These are phyloP conservation scores for Hypocryptadius cinnamomeus DNA, from an alignment of 2,113 vertebrate species.

Conservation along the genomic window DNA sequence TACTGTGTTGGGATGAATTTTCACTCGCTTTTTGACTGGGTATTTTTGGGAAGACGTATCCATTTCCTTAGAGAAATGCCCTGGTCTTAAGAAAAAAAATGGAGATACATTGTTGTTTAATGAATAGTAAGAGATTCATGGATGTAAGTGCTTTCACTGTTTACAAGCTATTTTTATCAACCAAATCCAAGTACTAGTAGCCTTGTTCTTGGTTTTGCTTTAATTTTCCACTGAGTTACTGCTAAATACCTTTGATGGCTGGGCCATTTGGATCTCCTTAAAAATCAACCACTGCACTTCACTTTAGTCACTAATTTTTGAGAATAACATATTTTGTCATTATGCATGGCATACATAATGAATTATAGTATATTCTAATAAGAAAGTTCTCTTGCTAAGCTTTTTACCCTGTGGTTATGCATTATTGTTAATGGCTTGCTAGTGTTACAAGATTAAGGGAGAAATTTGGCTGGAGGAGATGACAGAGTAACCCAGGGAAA, in stretches of 20 bases:
- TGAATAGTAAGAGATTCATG: neutral
- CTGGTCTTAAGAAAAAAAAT: neutral
- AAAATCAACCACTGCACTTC: neutral
- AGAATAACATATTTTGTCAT: neutral
- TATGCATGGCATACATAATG: neutral
- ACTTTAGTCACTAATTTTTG: neutral
- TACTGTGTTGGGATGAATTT: conserved; percentile 93
- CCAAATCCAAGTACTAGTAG: neutral
- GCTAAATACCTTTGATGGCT: neutral
- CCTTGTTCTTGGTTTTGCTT: neutral
- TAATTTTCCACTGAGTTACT: neutral
- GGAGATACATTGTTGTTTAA: neutral
- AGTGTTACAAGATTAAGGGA: neutral
- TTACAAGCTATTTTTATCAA: neutral
- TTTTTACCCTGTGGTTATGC: neutral
- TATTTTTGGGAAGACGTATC: conserved; percentile 78
- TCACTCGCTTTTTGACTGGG: conserved; percentile 90
- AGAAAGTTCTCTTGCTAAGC: neutral
- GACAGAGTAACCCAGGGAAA: neutral
- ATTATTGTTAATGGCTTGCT: neutral
- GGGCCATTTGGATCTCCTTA: neutral
- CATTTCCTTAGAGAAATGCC: conserved; percentile 72
- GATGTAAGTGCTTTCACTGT: neutral
- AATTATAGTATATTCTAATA: neutral
- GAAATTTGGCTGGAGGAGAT: neutral